Evolutionary conservation across 2,888 invertebrate genomes (phyloP).

Genomic region (Sarcophaga caerulescens): DNA sequence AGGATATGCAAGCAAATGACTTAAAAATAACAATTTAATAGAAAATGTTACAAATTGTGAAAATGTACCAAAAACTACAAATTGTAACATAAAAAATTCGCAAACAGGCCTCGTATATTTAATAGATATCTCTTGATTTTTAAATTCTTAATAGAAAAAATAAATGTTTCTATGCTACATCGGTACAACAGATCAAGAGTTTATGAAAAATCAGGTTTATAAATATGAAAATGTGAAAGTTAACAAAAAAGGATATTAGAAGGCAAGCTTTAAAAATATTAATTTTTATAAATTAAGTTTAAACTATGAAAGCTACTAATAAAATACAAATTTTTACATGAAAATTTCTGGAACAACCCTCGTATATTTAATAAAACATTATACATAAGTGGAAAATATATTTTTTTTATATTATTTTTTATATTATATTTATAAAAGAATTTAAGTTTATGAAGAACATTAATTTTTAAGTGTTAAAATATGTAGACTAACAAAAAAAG

Average conservation of each 20-base stretch:
- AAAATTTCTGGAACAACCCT: background rate
- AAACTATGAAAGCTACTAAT: background rate
- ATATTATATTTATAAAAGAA: too few species aligned
- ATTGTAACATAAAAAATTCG: background rate
- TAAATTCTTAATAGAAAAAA: background rate
- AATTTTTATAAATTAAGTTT: background rate
- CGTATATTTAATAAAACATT: background rate
- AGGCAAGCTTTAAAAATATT: background rate
- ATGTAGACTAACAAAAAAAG: too few species aligned
- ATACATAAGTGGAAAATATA: too few species aligned
- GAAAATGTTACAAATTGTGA: background rate
- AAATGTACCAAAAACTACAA: background rate
- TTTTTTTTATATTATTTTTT: too few species aligned
- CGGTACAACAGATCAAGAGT: too few species aligned
- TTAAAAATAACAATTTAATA: background rate
- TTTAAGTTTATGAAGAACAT: too few species aligned
- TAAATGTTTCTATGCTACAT: too few species aligned
- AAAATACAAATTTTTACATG: background rate
- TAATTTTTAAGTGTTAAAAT: too few species aligned
- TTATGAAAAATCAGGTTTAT: too few species aligned
- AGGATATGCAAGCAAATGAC: too few species aligned
- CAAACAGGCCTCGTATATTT: too few species aligned
- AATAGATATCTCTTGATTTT: too few species aligned
- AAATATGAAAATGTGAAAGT: background rate
- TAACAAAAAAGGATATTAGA: constrained; percentile 18